phyloP scores from a whole-genome alignment of 2,888 invertebrate species.

The Apantesis nais region DNA sequence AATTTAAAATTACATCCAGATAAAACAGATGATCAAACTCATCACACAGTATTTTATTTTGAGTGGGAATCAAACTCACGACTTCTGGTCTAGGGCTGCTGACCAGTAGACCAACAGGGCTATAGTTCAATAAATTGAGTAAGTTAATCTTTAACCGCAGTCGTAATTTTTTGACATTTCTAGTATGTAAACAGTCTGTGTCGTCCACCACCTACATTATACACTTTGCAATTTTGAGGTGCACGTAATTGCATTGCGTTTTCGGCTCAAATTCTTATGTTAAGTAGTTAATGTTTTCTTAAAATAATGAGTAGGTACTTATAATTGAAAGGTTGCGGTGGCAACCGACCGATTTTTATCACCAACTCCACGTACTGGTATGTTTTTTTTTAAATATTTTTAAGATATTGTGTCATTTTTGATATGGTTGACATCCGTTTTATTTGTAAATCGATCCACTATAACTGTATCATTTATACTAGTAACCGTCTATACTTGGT shows the following conservation, averaged over 20 bases:
- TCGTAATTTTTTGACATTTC: conserved; percentile 43
- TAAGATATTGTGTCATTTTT: not conserved
- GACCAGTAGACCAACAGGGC: no score
- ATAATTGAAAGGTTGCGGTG: conserved; percentile 58
- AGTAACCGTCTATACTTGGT: not conserved
- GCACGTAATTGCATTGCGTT: conserved; percentile 72
- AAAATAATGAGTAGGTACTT: conserved; percentile 72
- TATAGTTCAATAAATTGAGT: not conserved
- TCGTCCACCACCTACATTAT: conserved; percentile 53
- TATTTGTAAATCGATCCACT: not conserved
- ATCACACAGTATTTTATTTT: no score
- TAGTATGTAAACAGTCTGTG: conserved; percentile 40
- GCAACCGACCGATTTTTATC: conserved; percentile 58
- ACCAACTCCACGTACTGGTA: conserved; percentile 32
- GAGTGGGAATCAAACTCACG: no score
- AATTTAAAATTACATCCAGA: no score
- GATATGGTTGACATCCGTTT: not conserved
- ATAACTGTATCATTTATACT: not conserved
- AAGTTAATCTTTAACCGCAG: not conserved
- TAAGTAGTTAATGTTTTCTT: conserved; percentile 72
- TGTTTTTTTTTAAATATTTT: conserved; percentile 4
- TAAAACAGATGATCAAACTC: no score
- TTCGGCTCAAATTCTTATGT: conserved; percentile 71
- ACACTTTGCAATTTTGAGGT: conserved; percentile 70
- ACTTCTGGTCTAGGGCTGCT: no score